A percentile compares a stretch with the other conserved stretches of the same genome.
These are phyloP conservation scores for Acanthococcus lagerstroemiae DNA, from an alignment of 2,888 invertebrate genomes.

Conservation along the genomic window DNA sequence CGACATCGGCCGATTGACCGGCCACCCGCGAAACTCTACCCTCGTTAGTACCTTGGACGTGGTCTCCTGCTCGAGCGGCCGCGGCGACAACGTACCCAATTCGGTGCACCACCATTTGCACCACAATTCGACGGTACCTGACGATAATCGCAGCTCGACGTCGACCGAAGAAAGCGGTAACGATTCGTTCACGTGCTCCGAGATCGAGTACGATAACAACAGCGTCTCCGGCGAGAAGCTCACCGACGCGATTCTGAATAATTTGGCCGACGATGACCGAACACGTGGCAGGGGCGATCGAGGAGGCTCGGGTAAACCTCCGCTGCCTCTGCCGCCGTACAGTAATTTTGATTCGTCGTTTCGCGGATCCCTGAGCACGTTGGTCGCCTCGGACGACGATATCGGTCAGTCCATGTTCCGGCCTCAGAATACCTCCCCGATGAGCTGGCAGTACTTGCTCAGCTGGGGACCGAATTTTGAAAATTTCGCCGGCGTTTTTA, in stretches of 20 bases:
- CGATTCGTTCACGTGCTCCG: slow-evolving; percentile 95
- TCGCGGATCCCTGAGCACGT: slow-evolving; percentile 82
- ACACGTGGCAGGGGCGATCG: slow-evolving; percentile 40
- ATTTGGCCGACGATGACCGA: slow-evolving; percentile 48
- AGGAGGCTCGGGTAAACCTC: slow-evolving; percentile 12
- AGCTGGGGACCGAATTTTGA: slow-evolving; percentile 87
- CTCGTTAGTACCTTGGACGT: slow-evolving; percentile 78
- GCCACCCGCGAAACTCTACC: slow-evolving; percentile 73
- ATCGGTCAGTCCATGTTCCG: slow-evolving; percentile 71
- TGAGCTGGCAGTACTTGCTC: slow-evolving; percentile 84
- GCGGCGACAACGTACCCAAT: slow-evolving; percentile 36
- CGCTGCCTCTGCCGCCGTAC: slow-evolving; percentile 55
- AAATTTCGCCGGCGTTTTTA: slow-evolving; percentile 67
- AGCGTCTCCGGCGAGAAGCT: slow-evolving; percentile 70
- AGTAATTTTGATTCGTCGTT: slow-evolving; percentile 91
- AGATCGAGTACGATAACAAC: slow-evolving; percentile 92
- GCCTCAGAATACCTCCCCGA: slow-evolving; percentile 68
- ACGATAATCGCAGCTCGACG: slow-evolving; percentile 51
- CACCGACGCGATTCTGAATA: slow-evolving; percentile 51
- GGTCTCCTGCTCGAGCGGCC: slow-evolving; percentile 66
- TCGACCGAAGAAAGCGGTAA: slow-evolving; percentile 88
- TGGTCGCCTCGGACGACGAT: slow-evolving; percentile 85
- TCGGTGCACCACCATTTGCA: slow-evolving; percentile 50
- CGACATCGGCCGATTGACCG: slow-evolving; percentile 26
- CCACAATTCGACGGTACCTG: slow-evolving; percentile 42